Conservation (phyloP, 2,888 invertebrate species). For the Linnaemya tessellans region DNA sequence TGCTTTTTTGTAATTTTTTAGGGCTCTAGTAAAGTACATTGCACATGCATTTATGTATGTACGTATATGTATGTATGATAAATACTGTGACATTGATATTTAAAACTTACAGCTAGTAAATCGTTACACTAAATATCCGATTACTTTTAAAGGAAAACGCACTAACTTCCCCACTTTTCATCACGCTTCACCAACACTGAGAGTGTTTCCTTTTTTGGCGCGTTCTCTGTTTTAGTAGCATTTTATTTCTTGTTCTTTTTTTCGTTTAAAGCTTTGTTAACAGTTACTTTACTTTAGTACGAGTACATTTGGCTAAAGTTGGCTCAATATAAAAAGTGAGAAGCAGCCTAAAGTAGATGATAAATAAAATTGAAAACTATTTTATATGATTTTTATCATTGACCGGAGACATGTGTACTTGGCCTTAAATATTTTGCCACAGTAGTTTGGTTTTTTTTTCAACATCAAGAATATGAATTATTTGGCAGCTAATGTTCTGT, state of each 20-base stretch:
- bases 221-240: conserved; percentile 40
- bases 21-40: too few relatives aligned
- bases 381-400: conserved; percentile 71
- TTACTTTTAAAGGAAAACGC: neutral
- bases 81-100: too few relatives aligned
- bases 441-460: conserved; percentile 19
- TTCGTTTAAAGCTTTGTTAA: conserved; percentile 33
- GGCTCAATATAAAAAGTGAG: conserved; percentile 31
- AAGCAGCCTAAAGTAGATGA: conserved; percentile 60
- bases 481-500: conserved; percentile 48
- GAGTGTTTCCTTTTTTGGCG: conserved; percentile 64
- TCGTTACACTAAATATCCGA: conserved; percentile 12
- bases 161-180: conserved; percentile 8
- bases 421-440: conserved; percentile 76
- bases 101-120: too few relatives aligned
- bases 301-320: conserved; percentile 35
- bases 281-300: conserved; percentile 55
- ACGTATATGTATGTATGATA: too few relatives aligned
- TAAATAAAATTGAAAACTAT: conserved; percentile 69
- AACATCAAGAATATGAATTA: conserved; percentile 53
- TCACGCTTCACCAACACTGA: conserved; percentile 63
- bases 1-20: too few relatives aligned
- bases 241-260: conserved; percentile 8
- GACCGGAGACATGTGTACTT: conserved; percentile 76
- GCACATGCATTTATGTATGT: too few relatives aligned